phyloP scores from a whole-genome alignment of 1,140 invertebrate genomes.

The Hylaeus anthracinus region DNA sequence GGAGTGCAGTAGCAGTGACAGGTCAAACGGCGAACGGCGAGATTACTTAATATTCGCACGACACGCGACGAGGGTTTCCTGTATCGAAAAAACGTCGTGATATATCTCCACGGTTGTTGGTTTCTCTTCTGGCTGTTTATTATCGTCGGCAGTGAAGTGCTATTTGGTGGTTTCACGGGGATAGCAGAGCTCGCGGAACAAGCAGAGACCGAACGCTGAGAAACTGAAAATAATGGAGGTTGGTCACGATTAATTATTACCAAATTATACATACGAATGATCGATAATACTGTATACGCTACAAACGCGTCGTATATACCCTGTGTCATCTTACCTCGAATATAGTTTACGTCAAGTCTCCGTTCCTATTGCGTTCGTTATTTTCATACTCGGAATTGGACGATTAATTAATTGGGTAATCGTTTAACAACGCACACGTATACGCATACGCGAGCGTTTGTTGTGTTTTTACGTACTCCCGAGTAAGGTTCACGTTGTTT shows the following conservation, averaged over 20 bases:
- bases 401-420: constrained; percentile 5
- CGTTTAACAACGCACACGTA: background rate
- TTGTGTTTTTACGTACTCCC: background rate
- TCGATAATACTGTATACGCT: constrained; percentile 21
- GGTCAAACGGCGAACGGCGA: constrained; percentile 72
- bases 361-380: background rate
- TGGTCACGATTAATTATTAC: constrained; percentile 55
- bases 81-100: constrained; percentile 1
- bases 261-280: constrained; percentile 33
- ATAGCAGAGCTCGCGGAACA: constrained; percentile 27
- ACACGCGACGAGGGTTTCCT: constrained; percentile 28
- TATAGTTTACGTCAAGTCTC: background rate
- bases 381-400: background rate
- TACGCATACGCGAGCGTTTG: background rate
- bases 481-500: background rate
- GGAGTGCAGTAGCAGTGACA: constrained; percentile 73
- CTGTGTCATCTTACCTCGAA: constrained; percentile 17
- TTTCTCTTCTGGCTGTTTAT: constrained; percentile 21
- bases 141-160: constrained; percentile 12
- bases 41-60: constrained; percentile 72
- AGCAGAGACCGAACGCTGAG: constrained; percentile 33
- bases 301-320: constrained; percentile 14
- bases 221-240: constrained; percentile 66
- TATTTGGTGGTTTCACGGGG: constrained; percentile 42
- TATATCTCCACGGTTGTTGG: constrained; percentile 5